Evolutionary conservation across 1,140 invertebrate species (phyloP), one percentile per base, ranked within the genome.

Genomic region (Carposina sasakii): DNA sequence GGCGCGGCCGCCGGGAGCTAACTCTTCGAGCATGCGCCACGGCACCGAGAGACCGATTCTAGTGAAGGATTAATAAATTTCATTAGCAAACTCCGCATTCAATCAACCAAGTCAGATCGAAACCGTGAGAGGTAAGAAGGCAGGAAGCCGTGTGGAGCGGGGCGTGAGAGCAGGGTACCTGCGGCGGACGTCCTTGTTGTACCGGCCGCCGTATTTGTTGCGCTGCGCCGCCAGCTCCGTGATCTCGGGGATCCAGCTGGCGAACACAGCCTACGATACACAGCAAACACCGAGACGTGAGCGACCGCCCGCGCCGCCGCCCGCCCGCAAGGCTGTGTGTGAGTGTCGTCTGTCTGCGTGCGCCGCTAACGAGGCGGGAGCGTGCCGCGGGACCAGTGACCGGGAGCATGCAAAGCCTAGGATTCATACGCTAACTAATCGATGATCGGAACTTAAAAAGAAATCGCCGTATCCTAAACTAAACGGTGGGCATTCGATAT

Each of bases 221-320:
- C 96, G 92, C 89, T 96, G 95, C 86, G 96, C 96, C 87, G 97
- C 93, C 88, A 98, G 94, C 89, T 98, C 96, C 87, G 95, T 96
- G 89, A 98, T 98, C 92, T 98, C 97, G 86, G 97, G 97, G 88
- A 98, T 97, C 94, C 95, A 98, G 91, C 95, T 98, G 89, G 96
- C 96, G 93, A 98, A 98, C 91, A 98, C 94, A 90, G 94, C 94
- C 94, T 96, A 94, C 89, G 89, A 83, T 84, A 85, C 82, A 81
- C 76, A 83, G 79, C 77, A 83, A 82, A 66, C 60, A 57, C 59
- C 67, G 62, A 72, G 64, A 57, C 71, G 61, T 64, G 62, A 63
- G 69, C 60, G 45, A 56, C 60, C 57, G 58, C 58, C 60, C 53
- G 48, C 58, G 59, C 59, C 60, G 57, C n/a, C n/a, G n/a, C n/a